A percentile compares a stretch with the other conserved stretches of the same genome.
Conservation (phyloP, 2,888 invertebrate genomes). For the Ichneumon xanthorius region DNA sequence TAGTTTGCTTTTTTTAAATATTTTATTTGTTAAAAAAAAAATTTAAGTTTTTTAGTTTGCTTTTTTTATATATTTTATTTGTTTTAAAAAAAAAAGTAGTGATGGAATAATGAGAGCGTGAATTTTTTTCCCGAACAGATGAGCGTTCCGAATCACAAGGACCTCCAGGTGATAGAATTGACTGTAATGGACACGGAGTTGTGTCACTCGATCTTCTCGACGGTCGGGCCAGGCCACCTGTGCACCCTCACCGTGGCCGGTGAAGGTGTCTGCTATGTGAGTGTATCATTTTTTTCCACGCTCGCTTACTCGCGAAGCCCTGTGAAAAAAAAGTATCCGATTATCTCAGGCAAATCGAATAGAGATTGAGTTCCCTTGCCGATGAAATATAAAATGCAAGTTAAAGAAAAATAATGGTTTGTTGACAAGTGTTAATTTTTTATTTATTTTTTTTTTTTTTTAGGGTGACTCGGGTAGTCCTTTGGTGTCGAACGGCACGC, state of each 20-base stretch:
- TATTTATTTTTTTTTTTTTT: not conserved
- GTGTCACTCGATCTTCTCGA: conserved; percentile 78
- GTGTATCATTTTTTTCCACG: conserved; percentile 67
- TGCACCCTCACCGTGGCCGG: conserved; percentile 86
- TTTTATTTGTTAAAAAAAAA: too few relatives aligned
- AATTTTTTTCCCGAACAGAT: conserved; percentile 77
- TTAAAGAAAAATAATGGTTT: not conserved
- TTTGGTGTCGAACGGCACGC: conserved; percentile 62
- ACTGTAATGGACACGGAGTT: conserved; percentile 85
- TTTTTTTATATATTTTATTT: too few relatives aligned
- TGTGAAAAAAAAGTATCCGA: not conserved
- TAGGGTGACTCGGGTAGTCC: conserved; percentile 70
- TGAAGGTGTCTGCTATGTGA: conserved; percentile 86
- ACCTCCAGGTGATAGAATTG: conserved; percentile 86
- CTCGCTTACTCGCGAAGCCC: conserved; percentile 8
- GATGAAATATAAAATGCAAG: not conserved
- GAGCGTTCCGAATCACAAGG: conserved; percentile 85
- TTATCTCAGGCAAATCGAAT: not conserved
- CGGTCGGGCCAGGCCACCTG: conserved; percentile 83
- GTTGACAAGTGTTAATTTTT: not conserved
- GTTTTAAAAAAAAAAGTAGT: not conserved
- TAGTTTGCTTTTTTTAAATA: too few relatives aligned
- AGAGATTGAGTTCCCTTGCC: not conserved
- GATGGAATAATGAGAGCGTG: not conserved
- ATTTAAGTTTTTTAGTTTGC: too few relatives aligned